Conservation (phyloP, 2,797 vertebrate species). For the Gila robusta region DNA sequence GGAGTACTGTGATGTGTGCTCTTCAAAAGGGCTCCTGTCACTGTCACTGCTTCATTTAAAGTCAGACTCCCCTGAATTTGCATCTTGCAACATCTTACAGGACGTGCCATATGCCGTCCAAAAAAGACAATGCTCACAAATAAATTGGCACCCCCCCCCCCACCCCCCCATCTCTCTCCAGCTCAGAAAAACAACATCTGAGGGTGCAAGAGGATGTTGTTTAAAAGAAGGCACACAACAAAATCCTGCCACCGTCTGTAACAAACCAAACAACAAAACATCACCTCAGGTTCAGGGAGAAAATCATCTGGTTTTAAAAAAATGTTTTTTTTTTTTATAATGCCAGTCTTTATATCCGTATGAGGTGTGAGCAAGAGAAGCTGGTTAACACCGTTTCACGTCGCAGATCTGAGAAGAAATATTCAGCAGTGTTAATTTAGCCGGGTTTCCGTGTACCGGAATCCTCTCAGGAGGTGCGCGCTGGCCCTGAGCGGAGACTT, state of each 20-base stretch:
- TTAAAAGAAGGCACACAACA: slow-evolving; percentile 53
- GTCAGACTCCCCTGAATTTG: slow-evolving; percentile 70
- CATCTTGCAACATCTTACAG: slow-evolving; percentile 69
- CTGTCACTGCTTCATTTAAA: slow-evolving; percentile 69
- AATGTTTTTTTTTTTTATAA: slow-evolving; percentile 16
- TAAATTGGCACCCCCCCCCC: slow-evolving; percentile 56
- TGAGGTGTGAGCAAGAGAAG: slow-evolving; percentile 4
- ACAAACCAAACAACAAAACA: slow-evolving; percentile 55
- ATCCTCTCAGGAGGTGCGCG: slow-evolving; percentile 42
- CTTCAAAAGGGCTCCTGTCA: slow-evolving; percentile 71
- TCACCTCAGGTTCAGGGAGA: slow-evolving; percentile 19
- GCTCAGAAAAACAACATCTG: slow-evolving; percentile 54
- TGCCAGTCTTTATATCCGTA: slow-evolving; percentile 7
- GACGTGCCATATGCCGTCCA: slow-evolving; percentile 71
- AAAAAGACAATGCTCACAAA: slow-evolving; percentile 70
- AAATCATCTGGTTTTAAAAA: slow-evolving; percentile 6
- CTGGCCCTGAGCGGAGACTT: slow-evolving; percentile 40
- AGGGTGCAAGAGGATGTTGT: slow-evolving; percentile 54
- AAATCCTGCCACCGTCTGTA: slow-evolving; percentile 48
- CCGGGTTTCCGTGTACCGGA: slow-evolving; percentile 24
- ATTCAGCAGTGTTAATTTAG: slow-evolving; percentile 54
- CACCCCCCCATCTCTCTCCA: slow-evolving; percentile 38
- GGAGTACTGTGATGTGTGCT: slow-evolving; percentile 69
- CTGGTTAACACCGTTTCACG: slow-evolving; percentile 36
- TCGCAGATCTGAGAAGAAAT: slow-evolving; percentile 32